Evolutionary conservation across 2,113 vertebrate species (phyloP), one percentile per base, ranked within the genome.

Genomic region (Datnioides undecimradiatus): DNA sequence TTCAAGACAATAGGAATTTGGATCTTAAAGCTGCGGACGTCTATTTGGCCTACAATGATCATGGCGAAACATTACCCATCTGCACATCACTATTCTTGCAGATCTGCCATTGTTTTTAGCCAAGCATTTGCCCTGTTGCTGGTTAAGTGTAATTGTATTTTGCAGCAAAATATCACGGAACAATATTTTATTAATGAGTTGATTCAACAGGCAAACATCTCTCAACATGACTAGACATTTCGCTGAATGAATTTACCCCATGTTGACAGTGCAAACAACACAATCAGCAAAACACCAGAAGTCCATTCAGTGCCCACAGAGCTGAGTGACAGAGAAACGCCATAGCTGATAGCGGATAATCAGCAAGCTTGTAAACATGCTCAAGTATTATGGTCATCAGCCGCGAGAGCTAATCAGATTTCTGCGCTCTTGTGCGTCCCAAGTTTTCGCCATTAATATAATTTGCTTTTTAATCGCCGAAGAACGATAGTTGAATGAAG

Each of bases 211-310:
- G 17, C 34, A 57, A 63, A 33, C 31, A 48, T 29, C 16, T 72
- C 48, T 62, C 29, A 27, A 51, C 13, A 55, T 55, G 59, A 76
- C 60, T 17, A 49, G 21, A 49, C 62, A 57, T 58, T 64, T 45
- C 41, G 19, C 19, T 25, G 68, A 70, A 77, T 78, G 13, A 54
- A 75, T 78, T 79, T 46, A 64, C 55, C 49, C 41, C 65, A 75
- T 27, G 69, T 48, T 51, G 57, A 68, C 49, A 72, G 36, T 45
- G 49, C 41, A 54, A 36, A 48, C 29, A 58, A 74, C 41, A 77
- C 34, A 79, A 60, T 79, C 66, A 76, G 25, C 52, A 66, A 76
- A 75, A 68, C 74, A 64, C 57, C 52, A 17, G 21, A 79, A 38
- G 75, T 85, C 57, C 0, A 36, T 68, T 75, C 38, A 48, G 48